Percentiles rank a stretch among this genome's conserved stretches.
These are phyloP conservation scores for Napeogenes inachia DNA, from an alignment of 2,888 invertebrate species.

Conservation along the genomic window DNA sequence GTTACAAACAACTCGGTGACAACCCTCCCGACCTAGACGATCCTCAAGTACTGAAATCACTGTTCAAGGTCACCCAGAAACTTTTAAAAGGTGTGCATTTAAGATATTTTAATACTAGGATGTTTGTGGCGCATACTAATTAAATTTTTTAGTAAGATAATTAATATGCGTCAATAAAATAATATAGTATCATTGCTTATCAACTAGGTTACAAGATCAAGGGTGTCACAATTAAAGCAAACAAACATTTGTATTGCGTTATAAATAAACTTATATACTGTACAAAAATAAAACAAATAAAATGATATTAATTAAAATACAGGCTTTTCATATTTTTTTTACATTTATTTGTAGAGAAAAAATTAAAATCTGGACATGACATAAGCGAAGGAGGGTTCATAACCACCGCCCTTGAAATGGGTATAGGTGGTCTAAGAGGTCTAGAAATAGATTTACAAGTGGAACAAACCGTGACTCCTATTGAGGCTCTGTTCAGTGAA, in stretches of 20 bases:
- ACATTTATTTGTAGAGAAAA: constrained; percentile 70
- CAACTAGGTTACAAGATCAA: not conserved
- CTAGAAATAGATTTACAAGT: constrained; percentile 79
- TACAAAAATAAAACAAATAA: not conserved
- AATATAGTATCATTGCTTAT: not conserved
- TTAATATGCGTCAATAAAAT: not conserved
- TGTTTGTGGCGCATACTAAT: not conserved
- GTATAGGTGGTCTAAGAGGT: constrained; percentile 94
- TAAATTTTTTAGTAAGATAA: not conserved
- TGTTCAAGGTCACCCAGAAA: constrained; percentile 90
- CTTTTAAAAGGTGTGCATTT: constrained; percentile 81
- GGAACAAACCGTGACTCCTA: constrained; percentile 63
- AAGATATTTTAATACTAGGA: not conserved
- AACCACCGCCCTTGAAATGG: constrained; percentile 95
- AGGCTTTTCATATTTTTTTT: not conserved
- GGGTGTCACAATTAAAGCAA: not conserved
- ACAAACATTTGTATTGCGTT: not conserved
- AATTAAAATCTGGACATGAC: constrained; percentile 92
- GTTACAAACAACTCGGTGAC: constrained; percentile 89
- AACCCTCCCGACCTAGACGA: constrained; percentile 88
- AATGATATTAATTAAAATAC: too few relatives aligned
- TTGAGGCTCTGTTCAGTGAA: constrained; percentile 88
- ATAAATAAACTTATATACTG: not conserved
- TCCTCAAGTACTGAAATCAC: constrained; percentile 80
- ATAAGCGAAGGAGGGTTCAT: constrained; percentile 97